Conservation (phyloP, 2,888 invertebrate species). For the Sylvicola cinctus region DNA sequence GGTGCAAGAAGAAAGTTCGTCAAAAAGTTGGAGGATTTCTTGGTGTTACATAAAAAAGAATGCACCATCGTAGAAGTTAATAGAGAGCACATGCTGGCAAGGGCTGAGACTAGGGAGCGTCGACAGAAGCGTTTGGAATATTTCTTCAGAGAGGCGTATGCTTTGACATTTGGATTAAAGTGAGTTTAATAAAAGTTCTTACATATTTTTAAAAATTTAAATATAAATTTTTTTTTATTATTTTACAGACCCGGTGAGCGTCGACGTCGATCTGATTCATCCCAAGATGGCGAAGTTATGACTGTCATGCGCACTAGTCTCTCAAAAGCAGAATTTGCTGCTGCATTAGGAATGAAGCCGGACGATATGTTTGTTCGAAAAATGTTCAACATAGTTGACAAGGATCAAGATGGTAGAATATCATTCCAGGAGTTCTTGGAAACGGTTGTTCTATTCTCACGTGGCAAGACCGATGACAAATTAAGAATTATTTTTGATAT, state of each 20-base stretch:
- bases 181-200: conserved; percentile 3
- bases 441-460: conserved; percentile 78
- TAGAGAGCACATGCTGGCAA: conserved; percentile 69
- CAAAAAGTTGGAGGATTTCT: conserved; percentile 66
- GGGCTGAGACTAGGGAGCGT: conserved; percentile 83
- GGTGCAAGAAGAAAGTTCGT: conserved; percentile 68
- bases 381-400: conserved; percentile 95
- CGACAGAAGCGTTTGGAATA: conserved; percentile 83
- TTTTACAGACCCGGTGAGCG: conserved; percentile 55
- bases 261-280: conserved; percentile 47
- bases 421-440: conserved; percentile 92
- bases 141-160: conserved; percentile 92
- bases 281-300: conserved; percentile 61
- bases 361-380: conserved; percentile 89
- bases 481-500: conserved; percentile 88
- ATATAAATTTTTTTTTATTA: not conserved
- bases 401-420: conserved; percentile 80
- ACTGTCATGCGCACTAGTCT: conserved; percentile 86
- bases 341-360: conserved; percentile 85
- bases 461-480: conserved; percentile 84
- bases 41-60: conserved; percentile 63
- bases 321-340: conserved; percentile 83
- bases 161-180: conserved; percentile 68
- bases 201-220: not conserved
- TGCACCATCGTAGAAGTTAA: conserved; percentile 47